A percentile compares a stretch with the other conserved stretches of the same genome.
phyloP scores from a whole-genome alignment of 2,888 invertebrate species.

The Pristionchus maxplancki region DNA sequence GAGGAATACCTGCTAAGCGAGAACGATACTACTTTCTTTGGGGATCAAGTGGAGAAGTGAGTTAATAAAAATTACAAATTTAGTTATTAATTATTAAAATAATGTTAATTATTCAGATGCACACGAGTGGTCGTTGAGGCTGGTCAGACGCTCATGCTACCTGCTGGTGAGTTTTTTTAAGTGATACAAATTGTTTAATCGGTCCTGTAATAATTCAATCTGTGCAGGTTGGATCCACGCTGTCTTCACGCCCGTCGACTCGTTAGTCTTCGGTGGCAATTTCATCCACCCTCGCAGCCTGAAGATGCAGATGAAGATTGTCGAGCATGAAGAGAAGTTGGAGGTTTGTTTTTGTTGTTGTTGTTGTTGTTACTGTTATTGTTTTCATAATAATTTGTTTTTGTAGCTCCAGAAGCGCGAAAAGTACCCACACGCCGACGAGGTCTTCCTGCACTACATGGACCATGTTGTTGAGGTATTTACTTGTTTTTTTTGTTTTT shows the following conservation, averaged over 20 bases:
- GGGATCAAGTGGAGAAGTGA: slow-evolving; percentile 81
- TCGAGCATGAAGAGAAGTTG: too few relatives aligned
- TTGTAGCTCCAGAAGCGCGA: slow-evolving; percentile 94
- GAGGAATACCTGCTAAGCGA: slow-evolving; percentile 94
- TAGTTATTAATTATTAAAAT: too few relatives aligned
- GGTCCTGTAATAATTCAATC: not conserved
- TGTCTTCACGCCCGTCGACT: slow-evolving; percentile 88
- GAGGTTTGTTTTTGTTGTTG: too few relatives aligned
- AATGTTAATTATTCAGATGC: slow-evolving; percentile 84
- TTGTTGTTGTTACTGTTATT: too few relatives aligned
- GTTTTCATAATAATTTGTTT: not conserved
- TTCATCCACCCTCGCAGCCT: slow-evolving; percentile 90
- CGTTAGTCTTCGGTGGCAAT: slow-evolving; percentile 94
- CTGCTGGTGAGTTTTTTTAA: slow-evolving; percentile 83
- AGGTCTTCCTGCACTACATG: slow-evolving; percentile 94
- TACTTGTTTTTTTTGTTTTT: too few relatives aligned
- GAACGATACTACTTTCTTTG: slow-evolving; percentile 95
- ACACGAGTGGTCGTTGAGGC: slow-evolving; percentile 84
- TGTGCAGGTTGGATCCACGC: slow-evolving; percentile 91
- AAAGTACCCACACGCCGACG: slow-evolving; percentile 97
- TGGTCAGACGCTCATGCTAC: slow-evolving; percentile 92
- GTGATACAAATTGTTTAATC: too few relatives aligned
- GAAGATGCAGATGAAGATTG: slow-evolving; percentile 89
- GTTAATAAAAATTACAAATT: not conserved
- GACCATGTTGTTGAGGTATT: slow-evolving; percentile 61